A percentile compares a stretch with the other conserved stretches of the same genome.
phyloP scores from a whole-genome alignment of 2,888 invertebrate genomes.

The Incurvaria masculella region DNA sequence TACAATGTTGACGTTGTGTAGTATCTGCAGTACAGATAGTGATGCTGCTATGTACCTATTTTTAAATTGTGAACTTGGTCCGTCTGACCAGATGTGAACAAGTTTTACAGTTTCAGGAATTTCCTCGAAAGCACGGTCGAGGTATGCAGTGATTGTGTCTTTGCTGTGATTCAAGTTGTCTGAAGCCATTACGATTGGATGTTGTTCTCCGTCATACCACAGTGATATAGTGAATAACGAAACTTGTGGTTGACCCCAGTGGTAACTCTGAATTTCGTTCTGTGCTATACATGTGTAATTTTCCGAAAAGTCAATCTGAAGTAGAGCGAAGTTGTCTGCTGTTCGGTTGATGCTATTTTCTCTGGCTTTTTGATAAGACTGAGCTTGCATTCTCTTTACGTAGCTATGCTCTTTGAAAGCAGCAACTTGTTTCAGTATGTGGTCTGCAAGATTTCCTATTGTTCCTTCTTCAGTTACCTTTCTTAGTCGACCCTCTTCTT shows the following conservation, averaged over 20 bases:
- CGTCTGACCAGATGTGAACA: constrained; percentile 1
- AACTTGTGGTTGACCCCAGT: constrained; percentile 1
- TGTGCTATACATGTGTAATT: constrained; percentile 1
- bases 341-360: too few species aligned
- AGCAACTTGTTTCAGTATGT: too few species aligned
- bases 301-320: constrained; percentile 1
- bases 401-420: too few species aligned
- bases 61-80: constrained; percentile 1
- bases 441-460: too few species aligned
- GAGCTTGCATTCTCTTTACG: too few species aligned
- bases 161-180: background rate
- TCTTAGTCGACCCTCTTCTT: too few species aligned
- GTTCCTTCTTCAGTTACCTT: too few species aligned
- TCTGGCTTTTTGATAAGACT: too few species aligned
- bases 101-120: background rate
- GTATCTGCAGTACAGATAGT: background rate
- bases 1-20: background rate
- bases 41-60: background rate
- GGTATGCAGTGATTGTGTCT: background rate
- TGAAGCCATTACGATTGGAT: constrained; percentile 1
- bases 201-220: background rate
- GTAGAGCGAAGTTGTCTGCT: too few species aligned
- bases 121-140: background rate
- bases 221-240: constrained; percentile 1
- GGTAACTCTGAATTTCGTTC: constrained; percentile 1